phyloP scores from a whole-genome alignment of 1,140 invertebrate species.

The Pachyrhynchus sulphureomaculatus region DNA sequence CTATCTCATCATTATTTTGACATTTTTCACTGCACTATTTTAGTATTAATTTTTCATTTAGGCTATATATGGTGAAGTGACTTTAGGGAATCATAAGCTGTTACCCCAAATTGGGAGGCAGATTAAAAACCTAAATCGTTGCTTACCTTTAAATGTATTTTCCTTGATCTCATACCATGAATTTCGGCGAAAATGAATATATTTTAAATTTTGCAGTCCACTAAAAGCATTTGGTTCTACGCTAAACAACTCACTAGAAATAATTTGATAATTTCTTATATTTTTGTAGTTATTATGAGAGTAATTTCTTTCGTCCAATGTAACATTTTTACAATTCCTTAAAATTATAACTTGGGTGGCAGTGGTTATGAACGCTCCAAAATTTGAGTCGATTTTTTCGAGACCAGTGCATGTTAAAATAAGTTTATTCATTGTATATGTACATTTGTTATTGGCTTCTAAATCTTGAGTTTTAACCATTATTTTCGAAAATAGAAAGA shows the following conservation, averaged over 20 bases:
- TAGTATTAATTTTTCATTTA: too few relatives aligned
- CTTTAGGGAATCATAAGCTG: too few relatives aligned
- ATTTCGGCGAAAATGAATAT: not conserved
- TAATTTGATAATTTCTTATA: not conserved
- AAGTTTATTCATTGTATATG: not conserved
- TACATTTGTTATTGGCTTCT: not conserved
- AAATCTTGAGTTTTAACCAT: not conserved
- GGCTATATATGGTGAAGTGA: too few relatives aligned
- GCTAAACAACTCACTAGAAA: not conserved
- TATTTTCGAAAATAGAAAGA: not conserved
- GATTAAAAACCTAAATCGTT: too few relatives aligned
- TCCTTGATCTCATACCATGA: not conserved
- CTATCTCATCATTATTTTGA: too few relatives aligned
- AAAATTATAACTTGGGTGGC: not conserved
- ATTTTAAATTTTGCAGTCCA: not conserved
- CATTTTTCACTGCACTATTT: too few relatives aligned
- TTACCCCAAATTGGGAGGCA: too few relatives aligned
- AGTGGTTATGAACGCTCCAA: not conserved
- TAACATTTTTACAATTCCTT: not conserved
- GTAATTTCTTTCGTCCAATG: not conserved
- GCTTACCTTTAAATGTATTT: constrained; percentile 4
- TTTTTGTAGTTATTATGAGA: not conserved
- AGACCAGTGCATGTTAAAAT: not conserved
- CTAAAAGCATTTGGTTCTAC: not conserved
- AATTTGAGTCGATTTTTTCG: not conserved